Evolutionary conservation across 2,113 vertebrate genomes (phyloP).

Genomic region (Anarrhichthys ocellatus): DNA sequence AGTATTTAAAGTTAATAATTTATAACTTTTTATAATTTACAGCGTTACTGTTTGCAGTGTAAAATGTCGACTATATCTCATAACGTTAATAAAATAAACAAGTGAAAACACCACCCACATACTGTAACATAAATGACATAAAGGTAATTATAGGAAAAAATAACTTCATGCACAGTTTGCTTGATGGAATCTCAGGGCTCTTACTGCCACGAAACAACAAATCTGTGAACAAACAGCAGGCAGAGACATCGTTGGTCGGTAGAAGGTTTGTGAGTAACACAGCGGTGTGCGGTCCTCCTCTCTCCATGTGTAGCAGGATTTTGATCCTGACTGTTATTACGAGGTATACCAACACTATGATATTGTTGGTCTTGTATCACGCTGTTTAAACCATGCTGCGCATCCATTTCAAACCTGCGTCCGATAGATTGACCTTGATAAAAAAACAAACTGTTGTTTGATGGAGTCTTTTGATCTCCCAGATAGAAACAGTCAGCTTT

Average conservation of each 20-base stretch:
- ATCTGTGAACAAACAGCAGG: background rate
- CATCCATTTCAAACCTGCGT: background rate
- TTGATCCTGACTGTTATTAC: constrained; percentile 22
- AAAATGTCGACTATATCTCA: background rate
- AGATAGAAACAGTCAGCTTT: background rate
- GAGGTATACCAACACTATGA: constrained; percentile 10
- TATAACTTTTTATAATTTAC: background rate
- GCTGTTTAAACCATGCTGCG: constrained; percentile 11
- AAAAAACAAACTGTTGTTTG: constrained; percentile 3
- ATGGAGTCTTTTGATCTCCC: background rate
- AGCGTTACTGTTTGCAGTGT: background rate
- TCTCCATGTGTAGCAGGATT: background rate
- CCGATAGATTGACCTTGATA: constrained; percentile 29
- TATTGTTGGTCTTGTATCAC: background rate
- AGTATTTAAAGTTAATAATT: background rate
- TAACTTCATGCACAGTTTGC: background rate
- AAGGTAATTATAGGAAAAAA: background rate
- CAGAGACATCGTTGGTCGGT: background rate
- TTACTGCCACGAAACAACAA: background rate
- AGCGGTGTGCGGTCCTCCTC: background rate
- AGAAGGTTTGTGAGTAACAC: background rate
- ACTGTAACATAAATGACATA: background rate
- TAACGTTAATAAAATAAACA: background rate
- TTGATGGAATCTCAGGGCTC: background rate
- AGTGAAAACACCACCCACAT: background rate